A percentile compares a stretch with the other conserved stretches of the same genome.
phyloP scores from a whole-genome alignment of 2,113 vertebrate genomes.

The Pica pica region DNA sequence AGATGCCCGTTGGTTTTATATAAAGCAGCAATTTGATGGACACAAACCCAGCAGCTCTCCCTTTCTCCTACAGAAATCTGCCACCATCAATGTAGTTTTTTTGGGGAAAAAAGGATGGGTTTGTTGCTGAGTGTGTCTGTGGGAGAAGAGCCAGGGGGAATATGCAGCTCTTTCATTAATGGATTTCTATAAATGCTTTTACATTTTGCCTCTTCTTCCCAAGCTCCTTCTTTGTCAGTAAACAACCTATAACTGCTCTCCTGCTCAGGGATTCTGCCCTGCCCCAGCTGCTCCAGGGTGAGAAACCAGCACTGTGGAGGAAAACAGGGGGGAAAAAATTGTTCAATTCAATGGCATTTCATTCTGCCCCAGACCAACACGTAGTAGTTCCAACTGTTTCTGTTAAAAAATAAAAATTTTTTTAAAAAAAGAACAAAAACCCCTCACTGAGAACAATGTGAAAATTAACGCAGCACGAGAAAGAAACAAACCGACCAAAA shows the following conservation, averaged over 20 bases:
- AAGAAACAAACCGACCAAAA: background rate
- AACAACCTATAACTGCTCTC: background rate
- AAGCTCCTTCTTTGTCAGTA: background rate
- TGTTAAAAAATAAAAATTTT: background rate
- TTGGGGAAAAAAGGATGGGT: fast-evolving
- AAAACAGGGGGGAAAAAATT: background rate
- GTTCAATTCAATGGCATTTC: background rate
- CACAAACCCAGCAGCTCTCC: background rate
- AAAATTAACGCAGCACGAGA: background rate
- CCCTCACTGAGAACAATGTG: background rate
- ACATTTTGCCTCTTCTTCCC: background rate
- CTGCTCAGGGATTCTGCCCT: background rate
- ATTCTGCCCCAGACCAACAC: background rate
- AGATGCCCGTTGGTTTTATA: background rate
- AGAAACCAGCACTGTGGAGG: background rate
- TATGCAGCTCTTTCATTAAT: background rate
- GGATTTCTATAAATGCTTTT: background rate
- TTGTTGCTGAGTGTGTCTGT: background rate
- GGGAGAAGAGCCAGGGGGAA: background rate
- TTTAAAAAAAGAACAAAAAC: background rate
- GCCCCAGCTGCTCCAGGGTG: background rate
- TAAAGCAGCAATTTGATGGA: background rate
- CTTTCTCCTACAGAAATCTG: background rate
- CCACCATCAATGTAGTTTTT: background rate
- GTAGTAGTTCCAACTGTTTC: background rate